These are phyloP conservation scores for Oceanites oceanicus DNA, from an alignment of 2,113 vertebrate genomes.

Conservation along the genomic window DNA sequence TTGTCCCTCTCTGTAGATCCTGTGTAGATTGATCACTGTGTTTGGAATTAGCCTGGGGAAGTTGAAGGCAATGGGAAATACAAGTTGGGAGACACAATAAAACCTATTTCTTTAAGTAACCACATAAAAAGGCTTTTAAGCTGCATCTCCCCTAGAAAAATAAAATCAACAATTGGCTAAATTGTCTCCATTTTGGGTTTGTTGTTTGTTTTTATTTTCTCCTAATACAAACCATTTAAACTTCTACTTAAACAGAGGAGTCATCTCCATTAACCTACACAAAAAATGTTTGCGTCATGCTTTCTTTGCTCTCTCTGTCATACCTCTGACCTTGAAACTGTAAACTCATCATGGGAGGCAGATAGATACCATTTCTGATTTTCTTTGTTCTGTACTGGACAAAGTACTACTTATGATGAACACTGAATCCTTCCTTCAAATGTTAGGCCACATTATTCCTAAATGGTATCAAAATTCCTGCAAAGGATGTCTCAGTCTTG, in stretches of 20 bases:
- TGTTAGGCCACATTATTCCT: not conserved
- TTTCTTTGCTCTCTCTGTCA: not conserved
- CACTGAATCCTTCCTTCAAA: not conserved
- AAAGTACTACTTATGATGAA: not conserved
- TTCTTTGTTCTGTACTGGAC: not conserved
- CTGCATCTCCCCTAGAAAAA: not conserved
- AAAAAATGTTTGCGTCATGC: not conserved
- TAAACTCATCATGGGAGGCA: not conserved
- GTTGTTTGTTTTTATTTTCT: not conserved
- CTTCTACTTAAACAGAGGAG: not conserved
- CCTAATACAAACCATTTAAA: not conserved
- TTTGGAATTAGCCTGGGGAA: not conserved
- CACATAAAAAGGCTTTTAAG: not conserved
- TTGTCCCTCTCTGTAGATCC: not conserved
- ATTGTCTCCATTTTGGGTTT: not conserved
- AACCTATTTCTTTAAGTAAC: not conserved
- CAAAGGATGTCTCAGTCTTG: not conserved
- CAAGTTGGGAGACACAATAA: not conserved
- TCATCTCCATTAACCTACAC: not conserved
- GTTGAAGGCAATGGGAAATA: no score
- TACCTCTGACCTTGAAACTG: not conserved
- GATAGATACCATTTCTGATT: not conserved
- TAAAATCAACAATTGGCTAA: not conserved
- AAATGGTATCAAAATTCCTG: not conserved
- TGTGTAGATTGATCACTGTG: not conserved